Percentiles rank a stretch among this genome's conserved stretches.
These are phyloP conservation scores for Rhinichthys osculus DNA, from an alignment of 2,797 vertebrate genomes.

Conservation along the genomic window DNA sequence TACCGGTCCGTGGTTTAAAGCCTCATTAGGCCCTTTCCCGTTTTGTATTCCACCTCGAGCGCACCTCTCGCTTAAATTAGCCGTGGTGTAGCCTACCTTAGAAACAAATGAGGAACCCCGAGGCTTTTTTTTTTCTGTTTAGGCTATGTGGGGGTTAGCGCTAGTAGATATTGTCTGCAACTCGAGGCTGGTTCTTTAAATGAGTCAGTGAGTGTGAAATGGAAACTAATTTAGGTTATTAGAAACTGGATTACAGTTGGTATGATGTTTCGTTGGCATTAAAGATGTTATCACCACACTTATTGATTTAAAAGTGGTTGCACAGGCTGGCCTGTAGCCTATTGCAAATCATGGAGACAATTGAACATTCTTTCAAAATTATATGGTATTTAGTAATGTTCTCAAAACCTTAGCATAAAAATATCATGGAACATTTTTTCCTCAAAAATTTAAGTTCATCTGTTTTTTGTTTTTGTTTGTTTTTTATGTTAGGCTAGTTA, in stretches of 20 bases:
- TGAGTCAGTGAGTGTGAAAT: conserved; percentile 30
- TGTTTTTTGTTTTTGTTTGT: neutral
- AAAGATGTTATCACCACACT: neutral
- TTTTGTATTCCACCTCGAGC: conserved; percentile 13
- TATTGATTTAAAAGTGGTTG: conserved; percentile 29
- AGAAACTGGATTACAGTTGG: conserved; percentile 22
- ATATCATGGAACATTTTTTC: neutral
- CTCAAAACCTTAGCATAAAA: neutral
- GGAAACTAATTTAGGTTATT: conserved; percentile 36
- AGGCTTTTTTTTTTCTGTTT: conserved; percentile 14
- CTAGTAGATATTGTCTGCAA: conserved; percentile 25
- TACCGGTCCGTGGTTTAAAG: conserved; percentile 59
- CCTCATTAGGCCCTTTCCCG: conserved; percentile 59
- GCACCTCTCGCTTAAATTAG: conserved; percentile 33
- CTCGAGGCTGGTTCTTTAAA: conserved; percentile 35
- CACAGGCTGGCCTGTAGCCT: neutral
- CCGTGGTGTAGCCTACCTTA: conserved; percentile 27
- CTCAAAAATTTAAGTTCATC: neutral
- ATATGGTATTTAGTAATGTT: neutral
- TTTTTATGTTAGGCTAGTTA: neutral
- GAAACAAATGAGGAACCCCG: conserved; percentile 37
- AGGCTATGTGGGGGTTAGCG: neutral
- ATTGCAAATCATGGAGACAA: conserved; percentile 6
- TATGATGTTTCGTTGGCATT: conserved; percentile 9
- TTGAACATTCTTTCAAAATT: neutral